phyloP scores from a whole-genome alignment of 1,140 invertebrate species.

The Homalodisca vitripennis region DNA sequence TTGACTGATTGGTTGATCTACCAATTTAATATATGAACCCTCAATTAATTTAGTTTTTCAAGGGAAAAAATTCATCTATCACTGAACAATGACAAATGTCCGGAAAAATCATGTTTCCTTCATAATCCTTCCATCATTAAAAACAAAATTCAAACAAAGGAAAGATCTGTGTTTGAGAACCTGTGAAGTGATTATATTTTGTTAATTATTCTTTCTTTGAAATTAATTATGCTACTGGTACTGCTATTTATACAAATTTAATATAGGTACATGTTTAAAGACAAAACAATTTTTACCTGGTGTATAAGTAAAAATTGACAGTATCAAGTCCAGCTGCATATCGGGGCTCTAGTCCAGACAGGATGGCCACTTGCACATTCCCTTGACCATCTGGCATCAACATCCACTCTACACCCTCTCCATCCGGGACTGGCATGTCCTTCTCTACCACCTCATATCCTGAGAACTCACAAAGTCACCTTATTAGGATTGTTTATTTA shows the following conservation, averaged over 20 bases:
- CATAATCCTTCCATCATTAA: no score
- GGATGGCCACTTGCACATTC: slow-evolving; percentile 54
- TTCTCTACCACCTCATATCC: slow-evolving; percentile 32
- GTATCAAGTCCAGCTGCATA: slow-evolving; percentile 24
- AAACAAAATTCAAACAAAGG: no score
- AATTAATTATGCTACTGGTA: no score
- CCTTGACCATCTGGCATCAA: slow-evolving; percentile 63
- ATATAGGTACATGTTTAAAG: neutral
- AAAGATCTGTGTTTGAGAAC: no score
- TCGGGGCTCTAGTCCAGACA: slow-evolving; percentile 43
- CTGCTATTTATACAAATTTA: neutral
- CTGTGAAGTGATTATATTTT: no score
- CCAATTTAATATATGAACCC: no score
- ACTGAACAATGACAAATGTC: no score
- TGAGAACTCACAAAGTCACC: neutral
- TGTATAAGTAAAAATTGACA: slow-evolving; percentile 41
- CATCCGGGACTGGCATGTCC: neutral
- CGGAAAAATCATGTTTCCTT: no score
- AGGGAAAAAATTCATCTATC: no score
- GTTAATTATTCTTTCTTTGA: no score
- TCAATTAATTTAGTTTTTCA: no score
- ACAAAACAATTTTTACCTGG: slow-evolving; percentile 34
- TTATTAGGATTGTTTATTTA: neutral
- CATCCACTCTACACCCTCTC: slow-evolving; percentile 52
- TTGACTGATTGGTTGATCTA: no score